Conservation (phyloP, 2,113 vertebrate species). For the Myrmecobius fasciatus region DNA sequence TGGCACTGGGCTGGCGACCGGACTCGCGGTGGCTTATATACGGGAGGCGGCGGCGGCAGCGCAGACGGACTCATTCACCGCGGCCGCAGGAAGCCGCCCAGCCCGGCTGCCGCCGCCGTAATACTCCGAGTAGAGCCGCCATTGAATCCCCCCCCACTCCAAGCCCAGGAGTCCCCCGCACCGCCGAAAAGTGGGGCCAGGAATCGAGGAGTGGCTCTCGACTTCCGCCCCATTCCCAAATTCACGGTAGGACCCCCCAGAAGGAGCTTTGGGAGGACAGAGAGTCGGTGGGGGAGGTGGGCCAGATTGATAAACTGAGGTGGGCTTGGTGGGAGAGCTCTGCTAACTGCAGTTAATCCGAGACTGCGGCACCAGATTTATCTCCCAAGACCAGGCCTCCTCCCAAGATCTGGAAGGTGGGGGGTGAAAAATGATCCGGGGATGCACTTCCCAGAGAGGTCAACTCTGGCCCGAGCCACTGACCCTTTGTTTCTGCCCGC, state of each 20-base stretch:
- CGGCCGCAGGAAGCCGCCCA: slow-evolving; percentile 71
- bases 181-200: not conserved
- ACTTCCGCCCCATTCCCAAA: not conserved
- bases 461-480: not conserved
- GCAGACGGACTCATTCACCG: slow-evolving; percentile 61
- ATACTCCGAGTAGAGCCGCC: slow-evolving; percentile 41
- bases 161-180: not conserved
- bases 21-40: not conserved
- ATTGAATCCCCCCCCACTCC: slow-evolving; percentile 51
- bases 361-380: not conserved
- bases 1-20: not conserved
- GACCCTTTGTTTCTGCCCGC: not conserved
- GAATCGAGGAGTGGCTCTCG: not conserved
- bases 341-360: not conserved
- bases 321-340: not conserved
- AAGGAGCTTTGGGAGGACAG: not conserved
- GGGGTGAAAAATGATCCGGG: not conserved
- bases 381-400: not conserved
- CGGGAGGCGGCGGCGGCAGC: slow-evolving; percentile 26
- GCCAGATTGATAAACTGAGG: not conserved
- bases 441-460: not conserved
- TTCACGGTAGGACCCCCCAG: not conserved
- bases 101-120: slow-evolving; percentile 35
- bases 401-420: not conserved
- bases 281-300: not conserved